Percentiles rank a stretch among this genome's conserved stretches.
These are phyloP conservation scores for Idaea straminata DNA, from an alignment of 2,888 invertebrate genomes.

Conservation along the genomic window DNA sequence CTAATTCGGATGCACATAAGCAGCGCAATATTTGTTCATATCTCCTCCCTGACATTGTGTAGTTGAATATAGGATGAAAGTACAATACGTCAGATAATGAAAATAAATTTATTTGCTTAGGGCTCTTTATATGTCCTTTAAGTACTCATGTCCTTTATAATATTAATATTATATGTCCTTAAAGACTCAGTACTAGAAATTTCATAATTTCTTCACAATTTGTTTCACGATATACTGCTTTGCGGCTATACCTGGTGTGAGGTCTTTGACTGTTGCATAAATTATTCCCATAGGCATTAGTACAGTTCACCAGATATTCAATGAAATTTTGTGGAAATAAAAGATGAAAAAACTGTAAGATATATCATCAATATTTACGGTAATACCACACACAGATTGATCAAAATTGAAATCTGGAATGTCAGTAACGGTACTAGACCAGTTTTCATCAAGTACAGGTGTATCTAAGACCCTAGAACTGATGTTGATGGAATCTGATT, in stretches of 20 bases:
- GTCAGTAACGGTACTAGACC: slow-evolving; percentile 18
- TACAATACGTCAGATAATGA: not conserved
- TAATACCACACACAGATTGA: slow-evolving; percentile 16
- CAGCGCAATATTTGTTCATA: slow-evolving; percentile 4
- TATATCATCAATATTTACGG: slow-evolving; percentile 11
- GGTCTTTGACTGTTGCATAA: no score
- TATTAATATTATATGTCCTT: no score
- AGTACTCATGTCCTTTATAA: no score
- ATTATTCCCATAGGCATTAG: no score
- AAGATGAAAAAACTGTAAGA: slow-evolving; percentile 16
- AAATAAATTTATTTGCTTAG: not conserved
- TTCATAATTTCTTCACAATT: no score
- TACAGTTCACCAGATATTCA: no score
- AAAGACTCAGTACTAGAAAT: no score
- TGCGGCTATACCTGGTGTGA: no score
- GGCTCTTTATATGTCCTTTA: no score
- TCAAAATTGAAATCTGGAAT: slow-evolving; percentile 22
- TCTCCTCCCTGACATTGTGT: slow-evolving; percentile 4
- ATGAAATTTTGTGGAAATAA: slow-evolving; percentile 16
- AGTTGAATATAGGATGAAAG: slow-evolving; percentile 4
- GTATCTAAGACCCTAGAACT: slow-evolving; percentile 6
- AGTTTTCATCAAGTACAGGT: slow-evolving; percentile 11
- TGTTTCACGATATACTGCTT: no score
- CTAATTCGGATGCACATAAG: slow-evolving; percentile 4
- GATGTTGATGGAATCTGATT: slow-evolving; percentile 13